These are phyloP conservation scores for Drosophila neutralis DNA, from an alignment of 2,888 invertebrate genomes.

Conservation along the genomic window DNA sequence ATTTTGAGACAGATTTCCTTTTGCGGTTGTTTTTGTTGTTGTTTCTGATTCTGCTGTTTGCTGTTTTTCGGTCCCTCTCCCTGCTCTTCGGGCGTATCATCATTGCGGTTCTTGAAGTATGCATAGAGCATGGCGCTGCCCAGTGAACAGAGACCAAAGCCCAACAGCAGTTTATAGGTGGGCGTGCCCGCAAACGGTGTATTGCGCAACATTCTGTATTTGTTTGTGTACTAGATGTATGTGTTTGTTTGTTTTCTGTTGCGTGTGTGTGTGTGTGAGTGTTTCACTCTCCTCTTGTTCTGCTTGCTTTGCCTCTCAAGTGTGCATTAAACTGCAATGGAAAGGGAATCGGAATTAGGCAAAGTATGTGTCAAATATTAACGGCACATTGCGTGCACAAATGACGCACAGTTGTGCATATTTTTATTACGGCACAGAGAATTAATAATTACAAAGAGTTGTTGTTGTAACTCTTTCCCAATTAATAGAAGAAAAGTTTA, in stretches of 20 bases:
- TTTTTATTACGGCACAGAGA: slow-evolving; percentile 10
- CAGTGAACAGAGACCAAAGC: slow-evolving; percentile 89
- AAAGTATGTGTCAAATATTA: slow-evolving; percentile 13
- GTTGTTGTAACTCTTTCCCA: not conserved
- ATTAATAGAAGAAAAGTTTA: not conserved
- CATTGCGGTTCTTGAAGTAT: slow-evolving; percentile 88
- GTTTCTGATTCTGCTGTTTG: slow-evolving; percentile 16
- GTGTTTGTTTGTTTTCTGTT: slow-evolving; percentile 2
- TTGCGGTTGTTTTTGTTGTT: slow-evolving; percentile 44
- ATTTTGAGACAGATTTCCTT: slow-evolving; percentile 86
- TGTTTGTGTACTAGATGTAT: slow-evolving; percentile 34
- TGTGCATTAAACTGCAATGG: slow-evolving; percentile 44
- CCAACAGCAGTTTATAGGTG: slow-evolving; percentile 87
- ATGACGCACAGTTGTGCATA: not conserved
- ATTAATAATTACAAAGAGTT: slow-evolving; percentile 30
- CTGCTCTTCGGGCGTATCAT: slow-evolving; percentile 80
- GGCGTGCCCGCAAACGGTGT: slow-evolving; percentile 75
- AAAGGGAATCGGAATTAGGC: slow-evolving; percentile 14
- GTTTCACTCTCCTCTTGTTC: slow-evolving; percentile 4
- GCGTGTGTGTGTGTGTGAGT: slow-evolving; percentile 9
- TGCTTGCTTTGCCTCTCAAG: not conserved
- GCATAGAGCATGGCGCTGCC: slow-evolving; percentile 89
- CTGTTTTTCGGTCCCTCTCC: slow-evolving; percentile 7
- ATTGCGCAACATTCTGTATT: slow-evolving; percentile 79
- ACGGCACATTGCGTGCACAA: slow-evolving; percentile 24